Conservation (phyloP, 2,888 invertebrate species). For the Rhamnusium bicolor region DNA sequence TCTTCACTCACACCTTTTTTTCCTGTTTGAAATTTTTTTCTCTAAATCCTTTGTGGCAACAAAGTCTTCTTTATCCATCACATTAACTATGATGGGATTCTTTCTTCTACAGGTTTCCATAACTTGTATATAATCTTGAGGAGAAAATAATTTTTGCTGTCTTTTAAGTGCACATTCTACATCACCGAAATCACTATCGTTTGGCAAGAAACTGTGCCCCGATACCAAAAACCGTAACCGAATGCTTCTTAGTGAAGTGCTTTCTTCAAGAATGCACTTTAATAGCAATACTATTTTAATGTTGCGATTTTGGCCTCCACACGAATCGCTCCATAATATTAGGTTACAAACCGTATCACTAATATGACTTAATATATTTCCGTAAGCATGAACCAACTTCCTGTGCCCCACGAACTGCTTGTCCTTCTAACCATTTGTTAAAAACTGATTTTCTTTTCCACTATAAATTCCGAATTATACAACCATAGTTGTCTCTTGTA, state of each 20-base stretch:
- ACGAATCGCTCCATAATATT: slow-evolving; percentile 53
- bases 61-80: slow-evolving; percentile 43
- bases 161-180: background rate
- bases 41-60: slow-evolving; percentile 38
- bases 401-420: slow-evolving; percentile 52
- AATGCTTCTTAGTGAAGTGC: slow-evolving; percentile 38
- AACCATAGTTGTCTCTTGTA: slow-evolving; percentile 46
- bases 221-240: slow-evolving; percentile 46
- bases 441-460: slow-evolving; percentile 2
- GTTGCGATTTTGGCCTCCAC: background rate
- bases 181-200: slow-evolving; percentile 50
- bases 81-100: slow-evolving; percentile 38
- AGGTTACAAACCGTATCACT: slow-evolving; percentile 41
- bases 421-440: slow-evolving; percentile 52
- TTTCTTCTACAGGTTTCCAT: slow-evolving; percentile 36
- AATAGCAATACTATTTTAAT: slow-evolving; percentile 40
- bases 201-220: slow-evolving; percentile 51
- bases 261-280: too few relatives aligned
- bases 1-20: too few relatives aligned
- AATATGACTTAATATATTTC: slow-evolving; percentile 36
- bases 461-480: too few relatives aligned
- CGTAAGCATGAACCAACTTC: slow-evolving; percentile 44
- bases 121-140: slow-evolving; percentile 35
- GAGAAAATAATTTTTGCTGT: background rate
- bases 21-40: slow-evolving; percentile 46